Evolutionary conservation across 2,113 vertebrate species (phyloP), one percentile per base, ranked within the genome.

Genomic region (Sceloporus tristichus): DNA sequence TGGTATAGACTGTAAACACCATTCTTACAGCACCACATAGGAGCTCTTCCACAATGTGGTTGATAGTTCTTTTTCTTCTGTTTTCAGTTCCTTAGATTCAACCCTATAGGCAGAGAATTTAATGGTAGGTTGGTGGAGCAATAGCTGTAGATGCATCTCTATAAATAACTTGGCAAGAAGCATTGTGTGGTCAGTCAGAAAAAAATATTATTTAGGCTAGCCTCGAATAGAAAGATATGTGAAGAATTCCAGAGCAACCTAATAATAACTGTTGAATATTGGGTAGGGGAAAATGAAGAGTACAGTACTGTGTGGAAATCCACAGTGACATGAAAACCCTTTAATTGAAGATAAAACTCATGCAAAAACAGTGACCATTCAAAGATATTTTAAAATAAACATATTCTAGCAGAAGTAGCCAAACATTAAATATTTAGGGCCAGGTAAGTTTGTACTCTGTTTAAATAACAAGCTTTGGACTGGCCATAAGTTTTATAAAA

Each of bases 201-300:
- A 87, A 59, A 85, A 90, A 85, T 54, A 84, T 16, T 80, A 84
- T 56, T 89, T 85, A 88, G 90, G 77, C 85, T 85, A 82, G 56
- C 56, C 65, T 91, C 82, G 38, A 59, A 79, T 42, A 82, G 38
- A 48, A 70, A 79, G 59, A 13, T 81, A n/a, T 89, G 71, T 56
- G 88, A 90, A n/a, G 5, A 71, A 90, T 85, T 89, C 65, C 79
- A 73, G 62, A 65, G 66, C 79, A 88, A 88, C 77, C 75, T 65
- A 82, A 85, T 81, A 85, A 85, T 70, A 88, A 76, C 25, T 80
- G 16, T 27, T 71, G 66, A 23, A 90, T 81, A 40, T 34, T 74
- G 65, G 34, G 25, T 14, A 48, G 29, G 29, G 21, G n/a, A 25
- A 82, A 80, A 65, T 7, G 79, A 89, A 82, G 87, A 82, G 48